Conservation (phyloP, 2,113 vertebrate genomes). For the Eulemur rufifrons region DNA sequence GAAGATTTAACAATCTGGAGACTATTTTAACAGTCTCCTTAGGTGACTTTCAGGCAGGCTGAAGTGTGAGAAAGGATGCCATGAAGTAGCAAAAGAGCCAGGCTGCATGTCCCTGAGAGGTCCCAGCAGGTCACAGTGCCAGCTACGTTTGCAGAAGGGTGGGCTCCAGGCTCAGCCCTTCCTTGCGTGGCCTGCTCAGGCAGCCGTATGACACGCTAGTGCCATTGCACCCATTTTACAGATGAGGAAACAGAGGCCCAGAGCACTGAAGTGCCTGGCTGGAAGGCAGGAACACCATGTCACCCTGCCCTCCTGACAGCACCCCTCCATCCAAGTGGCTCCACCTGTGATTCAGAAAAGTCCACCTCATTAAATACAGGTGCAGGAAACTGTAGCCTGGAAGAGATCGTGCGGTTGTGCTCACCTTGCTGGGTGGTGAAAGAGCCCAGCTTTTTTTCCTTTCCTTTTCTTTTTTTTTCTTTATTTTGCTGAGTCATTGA, state of each 20-base stretch:
- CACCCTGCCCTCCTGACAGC: neutral
- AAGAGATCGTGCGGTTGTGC: neutral
- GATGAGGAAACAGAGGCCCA: neutral
- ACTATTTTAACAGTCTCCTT: neutral
- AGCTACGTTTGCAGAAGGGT: neutral
- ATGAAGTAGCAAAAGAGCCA: neutral
- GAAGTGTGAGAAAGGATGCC: neutral
- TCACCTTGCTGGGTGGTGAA: neutral
- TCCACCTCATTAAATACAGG: neutral
- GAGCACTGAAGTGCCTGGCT: neutral
- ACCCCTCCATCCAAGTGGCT: neutral
- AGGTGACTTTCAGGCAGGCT: neutral
- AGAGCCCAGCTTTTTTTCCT: neutral
- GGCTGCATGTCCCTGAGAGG: neutral
- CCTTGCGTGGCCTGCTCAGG: neutral
- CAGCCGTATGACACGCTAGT: neutral
- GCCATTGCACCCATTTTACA: neutral
- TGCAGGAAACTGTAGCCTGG: neutral
- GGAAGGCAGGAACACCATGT: neutral
- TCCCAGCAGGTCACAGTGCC: accelerated
- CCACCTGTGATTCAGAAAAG: neutral
- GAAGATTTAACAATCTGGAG: slow-evolving; percentile 15
- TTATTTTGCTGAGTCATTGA: neutral
- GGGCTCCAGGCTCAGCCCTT: neutral
- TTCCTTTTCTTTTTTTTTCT: neutral